Evolutionary conservation across 1,140 invertebrate species (phyloP).

Genomic region (Colletes gigas): DNA sequence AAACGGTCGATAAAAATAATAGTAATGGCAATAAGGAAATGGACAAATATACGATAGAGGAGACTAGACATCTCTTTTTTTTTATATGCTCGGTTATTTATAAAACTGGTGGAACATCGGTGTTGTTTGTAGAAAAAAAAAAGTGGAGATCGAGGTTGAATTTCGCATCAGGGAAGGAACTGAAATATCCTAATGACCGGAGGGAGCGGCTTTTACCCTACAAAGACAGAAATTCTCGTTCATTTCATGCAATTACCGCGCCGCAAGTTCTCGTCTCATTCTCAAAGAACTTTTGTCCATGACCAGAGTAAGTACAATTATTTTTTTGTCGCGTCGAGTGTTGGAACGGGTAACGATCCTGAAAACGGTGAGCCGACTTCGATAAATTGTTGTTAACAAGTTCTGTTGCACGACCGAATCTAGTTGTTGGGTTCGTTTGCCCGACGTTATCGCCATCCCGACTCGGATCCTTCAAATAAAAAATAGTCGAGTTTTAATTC

Average conservation of each 20-base stretch:
- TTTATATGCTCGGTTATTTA: constrained; percentile 16
- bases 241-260: background rate
- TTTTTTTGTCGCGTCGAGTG: background rate
- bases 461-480: background rate
- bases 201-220: constrained; percentile 18
- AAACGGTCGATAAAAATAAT: too few relatives aligned
- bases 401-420: constrained; percentile 29
- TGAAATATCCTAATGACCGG: constrained; percentile 1
- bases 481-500: background rate
- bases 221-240: background rate
- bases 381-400: constrained; percentile 50
- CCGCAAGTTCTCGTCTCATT: background rate
- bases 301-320: background rate
- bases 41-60: background rate
- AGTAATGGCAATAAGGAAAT: too few relatives aligned
- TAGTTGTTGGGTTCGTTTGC: constrained; percentile 36
- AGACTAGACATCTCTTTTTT: background rate
- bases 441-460: background rate
- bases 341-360: background rate
- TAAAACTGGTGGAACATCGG: background rate
- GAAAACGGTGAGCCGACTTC: background rate
- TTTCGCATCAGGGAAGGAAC: constrained; percentile 1
- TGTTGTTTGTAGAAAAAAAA: background rate
- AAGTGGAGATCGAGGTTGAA: background rate
- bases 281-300: background rate